A percentile compares a stretch with the other conserved stretches of the same genome.
Conservation (phyloP, 2,797 vertebrate species). For the Notolabrus celidotus region DNA sequence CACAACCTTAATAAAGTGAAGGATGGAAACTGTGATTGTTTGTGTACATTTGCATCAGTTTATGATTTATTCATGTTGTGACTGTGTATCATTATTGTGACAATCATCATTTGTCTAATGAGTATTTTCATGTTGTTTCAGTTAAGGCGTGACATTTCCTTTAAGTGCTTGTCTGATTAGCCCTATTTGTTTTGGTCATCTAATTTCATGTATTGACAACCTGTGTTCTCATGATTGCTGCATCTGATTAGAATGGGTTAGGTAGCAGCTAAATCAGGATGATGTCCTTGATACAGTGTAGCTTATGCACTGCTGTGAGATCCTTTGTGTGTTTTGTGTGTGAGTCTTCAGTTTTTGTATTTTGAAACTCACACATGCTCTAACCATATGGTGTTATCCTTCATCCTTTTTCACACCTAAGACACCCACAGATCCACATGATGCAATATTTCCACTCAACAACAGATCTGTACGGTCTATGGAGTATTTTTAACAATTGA, state of each 20-base stretch:
- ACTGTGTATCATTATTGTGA: constrained; percentile 7
- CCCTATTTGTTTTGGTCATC: background rate
- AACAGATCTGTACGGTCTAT: background rate
- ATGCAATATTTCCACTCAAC: background rate
- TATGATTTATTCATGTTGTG: constrained; percentile 22
- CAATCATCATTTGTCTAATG: constrained; percentile 21
- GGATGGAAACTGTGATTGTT: background rate
- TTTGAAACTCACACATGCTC: background rate
- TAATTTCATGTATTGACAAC: constrained; percentile 7
- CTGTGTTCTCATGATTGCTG: background rate
- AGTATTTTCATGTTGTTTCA: constrained; percentile 1
- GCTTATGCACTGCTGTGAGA: no score
- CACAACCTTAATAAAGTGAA: background rate
- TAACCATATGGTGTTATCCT: background rate
- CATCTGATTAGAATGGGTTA: background rate
- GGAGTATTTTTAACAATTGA: no score
- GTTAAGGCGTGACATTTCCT: constrained; percentile 34
- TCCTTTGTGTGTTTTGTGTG: no score
- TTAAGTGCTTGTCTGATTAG: constrained; percentile 36
- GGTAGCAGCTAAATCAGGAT: background rate
- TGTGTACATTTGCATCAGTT: background rate
- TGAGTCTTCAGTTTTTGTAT: no score
- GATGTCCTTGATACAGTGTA: no score
- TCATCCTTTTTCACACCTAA: background rate
- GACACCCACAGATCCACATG: background rate